phyloP scores from a whole-genome alignment of 1,140 invertebrate species.

The Zeugodacus cucurbitae region DNA sequence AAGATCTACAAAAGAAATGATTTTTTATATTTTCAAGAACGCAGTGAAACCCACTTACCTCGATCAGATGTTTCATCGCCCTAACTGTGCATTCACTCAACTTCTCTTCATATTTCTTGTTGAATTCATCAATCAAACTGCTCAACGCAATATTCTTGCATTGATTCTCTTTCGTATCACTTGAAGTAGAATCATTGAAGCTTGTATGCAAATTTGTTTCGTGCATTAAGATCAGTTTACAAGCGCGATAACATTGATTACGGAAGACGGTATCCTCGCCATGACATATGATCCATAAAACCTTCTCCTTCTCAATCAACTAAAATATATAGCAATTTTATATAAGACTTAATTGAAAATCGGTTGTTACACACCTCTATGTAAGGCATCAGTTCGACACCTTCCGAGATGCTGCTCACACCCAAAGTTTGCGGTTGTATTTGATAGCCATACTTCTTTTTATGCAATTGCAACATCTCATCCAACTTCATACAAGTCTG shows the following conservation, averaged over 20 bases:
- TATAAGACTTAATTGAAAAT: conserved; percentile 45
- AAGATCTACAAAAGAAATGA: conserved; percentile 41
- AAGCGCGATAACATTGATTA: conserved; percentile 54
- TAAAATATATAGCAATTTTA: not conserved
- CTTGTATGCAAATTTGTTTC: conserved; percentile 8
- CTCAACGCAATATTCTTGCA: conserved; percentile 27
- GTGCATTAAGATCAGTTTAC: conserved; percentile 49
- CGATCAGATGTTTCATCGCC: conserved; percentile 61
- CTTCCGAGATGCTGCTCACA: conserved; percentile 51
- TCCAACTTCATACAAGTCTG: conserved; percentile 57
- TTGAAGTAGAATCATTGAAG: not conserved
- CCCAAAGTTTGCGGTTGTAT: conserved; percentile 59
- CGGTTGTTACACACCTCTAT: conserved; percentile 53
- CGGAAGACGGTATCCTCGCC: conserved; percentile 57
- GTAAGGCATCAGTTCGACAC: conserved; percentile 58
- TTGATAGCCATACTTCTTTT: conserved; percentile 64
- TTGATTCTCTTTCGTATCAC: not conserved
- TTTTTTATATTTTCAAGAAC: not conserved
- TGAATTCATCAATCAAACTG: conserved; percentile 53
- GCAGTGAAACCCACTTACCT: conserved; percentile 48
- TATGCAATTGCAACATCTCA: conserved; percentile 60
- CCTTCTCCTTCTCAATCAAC: conserved; percentile 51
- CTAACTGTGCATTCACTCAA: conserved; percentile 50
- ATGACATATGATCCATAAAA: conserved; percentile 59
- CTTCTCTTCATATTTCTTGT: conserved; percentile 51